Conservation (phyloP, 2,888 invertebrate species). For the Microctonus aethiopoides region DNA sequence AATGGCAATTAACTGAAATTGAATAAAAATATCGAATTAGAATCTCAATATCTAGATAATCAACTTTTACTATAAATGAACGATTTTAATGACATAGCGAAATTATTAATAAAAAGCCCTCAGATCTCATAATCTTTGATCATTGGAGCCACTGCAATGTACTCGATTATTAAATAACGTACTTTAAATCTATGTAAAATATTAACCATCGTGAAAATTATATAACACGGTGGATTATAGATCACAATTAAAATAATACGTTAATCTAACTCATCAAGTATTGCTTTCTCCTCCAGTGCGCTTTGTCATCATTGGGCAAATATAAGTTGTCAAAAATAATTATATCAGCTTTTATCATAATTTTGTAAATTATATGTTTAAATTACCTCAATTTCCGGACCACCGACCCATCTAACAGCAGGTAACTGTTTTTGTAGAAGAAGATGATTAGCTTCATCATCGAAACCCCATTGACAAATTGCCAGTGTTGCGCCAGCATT, state of each 20-base stretch:
- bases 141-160: constrained; percentile 57
- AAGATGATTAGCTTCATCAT: constrained; percentile 99
- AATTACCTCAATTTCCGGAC: constrained; percentile 93
- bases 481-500: constrained; percentile 96
- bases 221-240: constrained; percentile 19
- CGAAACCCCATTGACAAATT: constrained; percentile 99
- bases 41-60: no score
- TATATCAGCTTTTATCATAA: no score
- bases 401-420: constrained; percentile 99
- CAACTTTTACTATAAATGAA: no score
- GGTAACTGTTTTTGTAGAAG: constrained; percentile 91
- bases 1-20: constrained; percentile 88
- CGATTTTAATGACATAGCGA: no score
- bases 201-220: constrained; percentile 22
- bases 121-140: constrained; percentile 65
- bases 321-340: no score
- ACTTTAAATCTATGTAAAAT: constrained; percentile 22
- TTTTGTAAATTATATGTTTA: background rate
- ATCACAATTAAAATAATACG: constrained; percentile 32
- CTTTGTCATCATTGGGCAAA: constrained; percentile 60
- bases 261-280: constrained; percentile 25
- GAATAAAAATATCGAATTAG: constrained; percentile 22
- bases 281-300: constrained; percentile 55
- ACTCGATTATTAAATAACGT: constrained; percentile 35
- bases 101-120: no score